phyloP scores from a whole-genome alignment of 2,888 invertebrate species.

The Cotesia congregata region DNA sequence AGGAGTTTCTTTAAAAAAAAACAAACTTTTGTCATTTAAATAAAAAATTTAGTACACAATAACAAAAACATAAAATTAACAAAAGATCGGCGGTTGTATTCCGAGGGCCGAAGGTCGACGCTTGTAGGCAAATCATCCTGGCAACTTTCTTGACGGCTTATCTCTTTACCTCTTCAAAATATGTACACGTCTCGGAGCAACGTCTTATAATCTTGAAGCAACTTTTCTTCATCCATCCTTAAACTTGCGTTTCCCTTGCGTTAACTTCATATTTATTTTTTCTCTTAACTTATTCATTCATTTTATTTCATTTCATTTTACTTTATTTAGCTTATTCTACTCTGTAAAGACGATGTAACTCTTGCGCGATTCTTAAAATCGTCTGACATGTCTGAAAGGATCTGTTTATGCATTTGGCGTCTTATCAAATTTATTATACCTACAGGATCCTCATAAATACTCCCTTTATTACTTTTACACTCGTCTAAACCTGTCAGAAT shows the following conservation, averaged over 20 bases:
- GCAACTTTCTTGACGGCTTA: slow-evolving; percentile 21
- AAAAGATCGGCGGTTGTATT: slow-evolving; percentile 1
- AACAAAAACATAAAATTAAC: slow-evolving; percentile 10
- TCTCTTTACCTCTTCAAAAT: background rate
- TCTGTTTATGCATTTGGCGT: slow-evolving; percentile 38
- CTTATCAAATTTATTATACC: slow-evolving; percentile 43
- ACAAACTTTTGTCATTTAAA: slow-evolving; percentile 23
- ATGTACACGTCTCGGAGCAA: background rate
- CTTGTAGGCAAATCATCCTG: slow-evolving; percentile 30
- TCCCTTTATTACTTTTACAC: slow-evolving; percentile 25
- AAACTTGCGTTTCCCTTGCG: background rate
- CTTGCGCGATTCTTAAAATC: slow-evolving; percentile 28
- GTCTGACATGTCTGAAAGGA: slow-evolving; percentile 32
- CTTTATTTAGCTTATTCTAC: background rate
- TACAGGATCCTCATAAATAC: slow-evolving; percentile 30
- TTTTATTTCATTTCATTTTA: slow-evolving; percentile 16
- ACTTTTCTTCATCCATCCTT: slow-evolving; percentile 6
- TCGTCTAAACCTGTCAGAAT: slow-evolving; percentile 4
- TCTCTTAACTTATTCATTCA: background rate
- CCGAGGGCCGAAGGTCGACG: slow-evolving; percentile 17
- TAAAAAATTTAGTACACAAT: background rate
- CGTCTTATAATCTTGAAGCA: background rate
- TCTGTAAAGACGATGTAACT: slow-evolving; percentile 26
- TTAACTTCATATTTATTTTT: background rate
- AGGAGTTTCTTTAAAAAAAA: background rate